These are phyloP conservation scores for Portevinia maculata DNA, from an alignment of 2,888 invertebrate species.

Conservation along the genomic window DNA sequence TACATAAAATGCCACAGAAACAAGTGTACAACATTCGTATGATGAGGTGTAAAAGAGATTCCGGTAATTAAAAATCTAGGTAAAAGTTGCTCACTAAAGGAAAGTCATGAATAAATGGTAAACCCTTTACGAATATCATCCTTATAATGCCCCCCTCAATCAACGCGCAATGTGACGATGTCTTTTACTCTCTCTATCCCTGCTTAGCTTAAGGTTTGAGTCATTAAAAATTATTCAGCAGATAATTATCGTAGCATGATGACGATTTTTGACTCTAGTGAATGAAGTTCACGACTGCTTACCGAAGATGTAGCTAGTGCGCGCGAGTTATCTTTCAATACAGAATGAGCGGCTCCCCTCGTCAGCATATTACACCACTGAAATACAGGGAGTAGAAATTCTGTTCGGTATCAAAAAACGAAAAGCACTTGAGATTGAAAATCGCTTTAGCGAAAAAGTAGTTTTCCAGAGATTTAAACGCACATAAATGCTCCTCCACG, in stretches of 20 bases:
- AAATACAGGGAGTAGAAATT: not conserved
- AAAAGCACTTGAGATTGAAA: constrained; percentile 53
- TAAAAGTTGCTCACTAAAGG: constrained; percentile 58
- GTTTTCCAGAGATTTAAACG: constrained; percentile 53
- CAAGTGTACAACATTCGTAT: constrained; percentile 36
- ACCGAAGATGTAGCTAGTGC: constrained; percentile 52
- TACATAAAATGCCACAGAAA: constrained; percentile 35
- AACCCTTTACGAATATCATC: constrained; percentile 57
- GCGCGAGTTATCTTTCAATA: constrained; percentile 65
- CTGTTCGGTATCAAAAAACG: constrained; percentile 30
- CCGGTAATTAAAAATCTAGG: constrained; percentile 73
- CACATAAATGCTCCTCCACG: constrained; percentile 35
- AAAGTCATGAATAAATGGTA: constrained; percentile 31
- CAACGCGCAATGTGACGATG: constrained; percentile 38
- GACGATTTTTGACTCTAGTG: constrained; percentile 69
- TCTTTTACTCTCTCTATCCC: constrained; percentile 23
- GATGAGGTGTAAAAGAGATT: constrained; percentile 60
- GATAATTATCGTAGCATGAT: constrained; percentile 73
- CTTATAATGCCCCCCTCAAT: constrained; percentile 40
- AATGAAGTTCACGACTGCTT: constrained; percentile 67
- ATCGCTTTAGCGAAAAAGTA: constrained; percentile 70
- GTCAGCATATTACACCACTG: not conserved
- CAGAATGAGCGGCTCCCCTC: constrained; percentile 30
- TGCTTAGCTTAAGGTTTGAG: constrained; percentile 58
- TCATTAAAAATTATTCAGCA: constrained; percentile 74